A percentile compares a stretch with the other conserved stretches of the same genome.
phyloP scores from a whole-genome alignment of 2,113 vertebrate genomes.

The Paradisaea rubra region DNA sequence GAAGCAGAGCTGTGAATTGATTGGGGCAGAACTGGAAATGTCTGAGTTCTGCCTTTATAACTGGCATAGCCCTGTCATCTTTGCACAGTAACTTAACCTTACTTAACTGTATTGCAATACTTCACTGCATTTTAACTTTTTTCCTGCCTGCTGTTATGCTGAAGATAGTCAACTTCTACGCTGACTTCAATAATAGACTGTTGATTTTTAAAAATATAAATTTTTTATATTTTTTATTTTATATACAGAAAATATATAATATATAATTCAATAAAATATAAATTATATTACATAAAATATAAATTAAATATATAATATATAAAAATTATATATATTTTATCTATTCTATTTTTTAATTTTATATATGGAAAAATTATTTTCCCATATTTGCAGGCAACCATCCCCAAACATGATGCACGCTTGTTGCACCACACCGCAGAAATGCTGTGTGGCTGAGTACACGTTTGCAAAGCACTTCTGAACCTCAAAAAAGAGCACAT shows the following conservation, averaged over 20 bases:
- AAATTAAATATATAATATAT: too few relatives aligned
- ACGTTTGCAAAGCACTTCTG: background rate
- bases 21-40: background rate
- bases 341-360: too few relatives aligned
- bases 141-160: background rate
- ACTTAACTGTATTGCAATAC: background rate
- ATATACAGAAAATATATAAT: too few relatives aligned
- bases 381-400: background rate
- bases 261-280: too few relatives aligned
- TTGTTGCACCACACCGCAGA: background rate
- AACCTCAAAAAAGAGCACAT: background rate
- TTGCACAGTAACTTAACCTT: background rate
- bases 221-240: too few relatives aligned
- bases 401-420: background rate
- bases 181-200: background rate
- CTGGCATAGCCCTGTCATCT: background rate
- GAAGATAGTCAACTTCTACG: background rate
- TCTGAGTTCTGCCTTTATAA: background rate
- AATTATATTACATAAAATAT: too few relatives aligned
- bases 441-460: background rate
- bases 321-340: too few relatives aligned
- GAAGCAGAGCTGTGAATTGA: background rate
- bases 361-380: background rate
- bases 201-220: background rate
- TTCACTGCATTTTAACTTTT: background rate